Conservation (phyloP, 2,888 invertebrate species). For the Tholera decimalis region DNA sequence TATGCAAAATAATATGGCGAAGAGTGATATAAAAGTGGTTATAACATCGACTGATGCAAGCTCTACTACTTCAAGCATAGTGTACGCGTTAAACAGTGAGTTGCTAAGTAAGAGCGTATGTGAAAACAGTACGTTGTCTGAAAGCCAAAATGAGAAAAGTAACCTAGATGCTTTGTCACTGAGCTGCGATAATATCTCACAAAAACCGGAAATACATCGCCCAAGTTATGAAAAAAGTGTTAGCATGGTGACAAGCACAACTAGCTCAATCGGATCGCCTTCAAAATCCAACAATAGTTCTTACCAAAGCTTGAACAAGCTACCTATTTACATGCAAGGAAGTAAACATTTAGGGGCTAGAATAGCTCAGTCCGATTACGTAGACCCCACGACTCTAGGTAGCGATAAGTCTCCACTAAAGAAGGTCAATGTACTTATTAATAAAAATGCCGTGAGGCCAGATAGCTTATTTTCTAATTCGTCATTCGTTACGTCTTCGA, state of each 20-base stretch:
- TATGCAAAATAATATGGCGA: constrained; percentile 69
- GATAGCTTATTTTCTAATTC: constrained; percentile 92
- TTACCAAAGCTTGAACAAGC: constrained; percentile 85
- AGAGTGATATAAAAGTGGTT: constrained; percentile 83
- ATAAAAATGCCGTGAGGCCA: constrained; percentile 90
- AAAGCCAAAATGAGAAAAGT: constrained; percentile 84
- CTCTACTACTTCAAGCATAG: constrained; percentile 78
- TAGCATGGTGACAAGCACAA: constrained; percentile 80
- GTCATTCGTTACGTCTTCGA: constrained; percentile 90
- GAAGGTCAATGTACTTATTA: constrained; percentile 92
- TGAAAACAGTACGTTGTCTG: constrained; percentile 80
- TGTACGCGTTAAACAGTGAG: constrained; percentile 74
- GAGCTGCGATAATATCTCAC: constrained; percentile 84
- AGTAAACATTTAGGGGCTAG: constrained; percentile 96
- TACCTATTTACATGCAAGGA: constrained; percentile 94
- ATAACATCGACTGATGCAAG: constrained; percentile 83
- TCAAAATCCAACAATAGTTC: constrained; percentile 84
- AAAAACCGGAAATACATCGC: constrained; percentile 73
- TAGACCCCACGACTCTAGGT: constrained; percentile 94
- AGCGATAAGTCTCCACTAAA: constrained; percentile 84
- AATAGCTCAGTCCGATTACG: constrained; percentile 97
- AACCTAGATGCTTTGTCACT: constrained; percentile 83
- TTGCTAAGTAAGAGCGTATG: constrained; percentile 85
- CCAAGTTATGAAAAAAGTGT: constrained; percentile 82
- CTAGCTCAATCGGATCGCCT: constrained; percentile 78